phyloP scores from a whole-genome alignment of 2,888 invertebrate species.

The Nomada lathburiana region DNA sequence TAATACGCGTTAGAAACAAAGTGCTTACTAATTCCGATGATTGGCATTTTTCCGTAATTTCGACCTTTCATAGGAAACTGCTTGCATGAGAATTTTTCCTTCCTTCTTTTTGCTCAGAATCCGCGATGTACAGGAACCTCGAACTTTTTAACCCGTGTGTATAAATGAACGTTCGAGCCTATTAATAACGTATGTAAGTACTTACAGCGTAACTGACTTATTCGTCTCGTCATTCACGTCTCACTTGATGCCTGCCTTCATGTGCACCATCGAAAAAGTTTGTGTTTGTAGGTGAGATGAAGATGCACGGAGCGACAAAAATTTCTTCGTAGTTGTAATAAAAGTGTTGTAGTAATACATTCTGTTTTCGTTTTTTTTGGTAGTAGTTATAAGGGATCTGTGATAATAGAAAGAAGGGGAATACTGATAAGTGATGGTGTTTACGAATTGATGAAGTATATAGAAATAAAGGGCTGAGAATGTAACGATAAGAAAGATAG shows the following conservation, averaged over 20 bases:
- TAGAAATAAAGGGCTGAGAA: too few relatives aligned
- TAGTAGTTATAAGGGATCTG: too few relatives aligned
- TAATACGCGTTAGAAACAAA: slow-evolving; percentile 11
- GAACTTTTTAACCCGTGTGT: neutral
- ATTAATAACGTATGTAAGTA: too few relatives aligned
- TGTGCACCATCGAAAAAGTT: slow-evolving; percentile 6
- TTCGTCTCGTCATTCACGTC: slow-evolving; percentile 34
- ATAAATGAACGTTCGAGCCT: neutral
- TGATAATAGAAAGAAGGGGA: too few relatives aligned
- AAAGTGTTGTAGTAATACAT: too few relatives aligned
- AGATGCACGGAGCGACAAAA: neutral
- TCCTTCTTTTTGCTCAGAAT: too few relatives aligned
- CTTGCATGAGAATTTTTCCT: neutral
- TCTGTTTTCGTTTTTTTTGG: too few relatives aligned
- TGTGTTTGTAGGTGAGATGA: neutral
- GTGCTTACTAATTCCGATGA: slow-evolving; percentile 20
- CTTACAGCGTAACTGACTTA: slow-evolving; percentile 12
- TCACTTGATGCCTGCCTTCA: slow-evolving; percentile 3
- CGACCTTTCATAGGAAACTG: neutral
- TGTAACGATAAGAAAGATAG: too few relatives aligned
- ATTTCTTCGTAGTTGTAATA: too few relatives aligned
- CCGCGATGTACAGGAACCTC: neutral
- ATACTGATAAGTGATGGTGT: too few relatives aligned
- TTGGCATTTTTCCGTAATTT: neutral
- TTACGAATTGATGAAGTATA: too few relatives aligned